Base-by-base conservation (phyloP, 2,888 invertebrate species). In the Labia minor region DNA sequence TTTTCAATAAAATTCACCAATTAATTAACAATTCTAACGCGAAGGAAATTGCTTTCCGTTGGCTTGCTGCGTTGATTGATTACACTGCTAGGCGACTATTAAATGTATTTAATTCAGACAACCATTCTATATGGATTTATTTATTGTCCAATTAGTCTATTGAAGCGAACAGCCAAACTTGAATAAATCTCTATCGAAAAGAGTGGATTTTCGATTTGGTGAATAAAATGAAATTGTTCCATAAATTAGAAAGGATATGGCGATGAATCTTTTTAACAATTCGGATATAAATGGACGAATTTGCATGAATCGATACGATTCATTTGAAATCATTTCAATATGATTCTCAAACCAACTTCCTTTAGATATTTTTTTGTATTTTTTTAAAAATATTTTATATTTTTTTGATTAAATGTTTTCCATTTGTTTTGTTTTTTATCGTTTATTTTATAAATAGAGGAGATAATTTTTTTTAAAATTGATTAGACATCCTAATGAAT, bases 121-220 rank as follows among this genome's bases (percentile, higher is more conserved):
- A n/a, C 49, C 49, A 49, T 14, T 49, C n/a, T 3, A 49, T 49
- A 49, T 49, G 49, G 49, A 49, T 49, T 49, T 49, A 49, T 49
- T 49, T 49, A 49, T 49, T 49, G 49, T 49, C 49, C 49, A 49
- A 49, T 49, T 49, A 49, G 49, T 49, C 49, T 49, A 49, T 49
- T 49, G 49, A 49, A 49, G 49, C 49, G 49, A 49, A 49, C 49
- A 49, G 3, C 49, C 49, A 49, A 26, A 49, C 49, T 49, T 49
- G 49, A n/a, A 49, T 49, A 49, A 49, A 49, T 49, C 49, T 49
- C 49, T 49, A 49, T 49, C 49, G 49, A 49, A 49, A 33, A 49
- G 49, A 49, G 49, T 49, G 49, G 14, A 16, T 49, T 49, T 49
- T 11, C 49, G 49, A n/a, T 49, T 49, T 49, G 26, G 49, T 49